Evolutionary conservation across 2,113 vertebrate genomes (phyloP).

Genomic region (Mesembrinibis cayennensis): DNA sequence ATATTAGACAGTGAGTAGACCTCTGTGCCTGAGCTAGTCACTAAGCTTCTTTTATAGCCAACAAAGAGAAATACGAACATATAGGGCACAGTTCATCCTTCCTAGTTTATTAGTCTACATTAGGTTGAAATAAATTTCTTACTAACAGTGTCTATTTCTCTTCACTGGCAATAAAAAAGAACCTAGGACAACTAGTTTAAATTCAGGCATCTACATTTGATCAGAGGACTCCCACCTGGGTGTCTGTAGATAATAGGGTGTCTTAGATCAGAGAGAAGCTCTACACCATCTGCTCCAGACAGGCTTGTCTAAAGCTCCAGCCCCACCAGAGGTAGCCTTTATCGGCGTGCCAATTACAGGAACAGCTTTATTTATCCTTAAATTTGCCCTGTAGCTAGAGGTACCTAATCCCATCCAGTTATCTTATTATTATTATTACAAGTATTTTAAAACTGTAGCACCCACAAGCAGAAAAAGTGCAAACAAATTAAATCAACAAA

Average conservation of each 20-base stretch:
- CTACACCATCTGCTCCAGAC: slow-evolving; percentile 30
- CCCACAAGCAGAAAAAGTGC: not conserved
- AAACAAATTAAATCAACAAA: not conserved
- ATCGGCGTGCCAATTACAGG: not conserved
- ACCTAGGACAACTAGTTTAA: slow-evolving; percentile 32
- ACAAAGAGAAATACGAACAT: not conserved
- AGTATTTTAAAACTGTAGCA: not conserved
- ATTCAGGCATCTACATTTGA: slow-evolving; percentile 41
- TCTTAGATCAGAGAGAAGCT: slow-evolving; percentile 31
- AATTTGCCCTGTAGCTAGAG: not conserved
- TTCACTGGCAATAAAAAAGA: slow-evolving; percentile 18
- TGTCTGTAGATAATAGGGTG: slow-evolving; percentile 46
- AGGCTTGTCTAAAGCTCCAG: not conserved
- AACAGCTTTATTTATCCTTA: slow-evolving; percentile 18
- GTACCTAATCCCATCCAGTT: not conserved
- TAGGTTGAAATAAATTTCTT: slow-evolving; percentile 23
- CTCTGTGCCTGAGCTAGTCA: not conserved
- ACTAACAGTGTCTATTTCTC: not conserved
- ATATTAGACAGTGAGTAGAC: not conserved
- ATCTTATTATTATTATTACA: not conserved
- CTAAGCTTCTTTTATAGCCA: not conserved
- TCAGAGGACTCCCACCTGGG: slow-evolving; percentile 32
- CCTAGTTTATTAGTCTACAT: slow-evolving; percentile 27
- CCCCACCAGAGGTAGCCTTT: not conserved
- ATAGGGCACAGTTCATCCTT: not conserved